These are phyloP conservation scores for Cathartes aura DNA, from an alignment of 2,113 vertebrate genomes.

Conservation along the genomic window DNA sequence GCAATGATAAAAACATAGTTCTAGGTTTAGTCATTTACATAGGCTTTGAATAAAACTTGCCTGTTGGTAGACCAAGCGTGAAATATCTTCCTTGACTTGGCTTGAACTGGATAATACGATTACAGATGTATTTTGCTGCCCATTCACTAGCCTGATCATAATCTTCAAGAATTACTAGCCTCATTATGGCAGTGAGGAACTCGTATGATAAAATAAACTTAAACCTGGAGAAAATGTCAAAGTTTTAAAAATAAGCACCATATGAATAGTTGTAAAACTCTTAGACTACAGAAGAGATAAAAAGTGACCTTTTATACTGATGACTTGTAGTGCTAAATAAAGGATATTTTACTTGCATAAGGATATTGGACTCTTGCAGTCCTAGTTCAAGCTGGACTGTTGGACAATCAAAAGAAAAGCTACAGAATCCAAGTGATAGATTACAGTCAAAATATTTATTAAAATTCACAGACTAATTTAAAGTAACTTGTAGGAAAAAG, in stretches of 20 bases:
- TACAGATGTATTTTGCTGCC: conserved; percentile 97
- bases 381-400: background rate
- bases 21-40: background rate
- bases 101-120: conserved; percentile 90
- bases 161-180: conserved; percentile 94
- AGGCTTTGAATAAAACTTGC: conserved; percentile 69
- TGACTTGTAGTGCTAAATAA: background rate
- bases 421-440: background rate
- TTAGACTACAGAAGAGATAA: background rate
- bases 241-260: background rate
- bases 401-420: background rate
- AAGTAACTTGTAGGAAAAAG: background rate
- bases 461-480: background rate
- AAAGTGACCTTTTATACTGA: background rate
- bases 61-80: conserved; percentile 93
- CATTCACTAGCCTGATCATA: conserved; percentile 95
- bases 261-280: background rate
- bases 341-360: background rate
- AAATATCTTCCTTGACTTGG: conserved; percentile 88
- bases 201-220: background rate
- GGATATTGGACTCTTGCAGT: background rate
- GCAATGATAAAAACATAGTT: background rate
- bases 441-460: background rate
- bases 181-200: conserved; percentile 78
- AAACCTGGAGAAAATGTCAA: conserved; percentile 57